Evolutionary conservation across 1,140 invertebrate species (phyloP).

Genomic region (Mylabris phalerata): DNA sequence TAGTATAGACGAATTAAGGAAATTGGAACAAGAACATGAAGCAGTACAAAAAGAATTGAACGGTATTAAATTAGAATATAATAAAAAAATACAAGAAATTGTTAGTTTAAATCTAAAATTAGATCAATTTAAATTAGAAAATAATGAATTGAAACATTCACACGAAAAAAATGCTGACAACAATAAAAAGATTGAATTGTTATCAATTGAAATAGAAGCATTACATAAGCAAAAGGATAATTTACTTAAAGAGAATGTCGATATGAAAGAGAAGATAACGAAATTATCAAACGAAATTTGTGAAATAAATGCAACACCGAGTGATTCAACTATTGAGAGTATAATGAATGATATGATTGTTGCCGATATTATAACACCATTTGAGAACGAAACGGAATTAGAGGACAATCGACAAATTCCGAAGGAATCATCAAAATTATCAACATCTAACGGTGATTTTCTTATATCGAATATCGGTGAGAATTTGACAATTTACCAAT

Average conservation of each 20-base stretch:
- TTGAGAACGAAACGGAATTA: neutral
- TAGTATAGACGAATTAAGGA: no score
- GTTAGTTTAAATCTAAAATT: no score
- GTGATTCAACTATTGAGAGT: neutral
- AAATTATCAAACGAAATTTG: neutral
- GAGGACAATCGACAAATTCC: neutral
- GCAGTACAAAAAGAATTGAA: no score
- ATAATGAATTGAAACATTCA: neutral
- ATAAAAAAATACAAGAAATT: no score
- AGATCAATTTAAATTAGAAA: no score
- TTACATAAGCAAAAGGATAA: neutral
- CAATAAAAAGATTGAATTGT: neutral
- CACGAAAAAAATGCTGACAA: neutral
- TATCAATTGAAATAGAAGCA: neutral
- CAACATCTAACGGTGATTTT: neutral
- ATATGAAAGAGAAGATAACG: neutral
- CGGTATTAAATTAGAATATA: no score
- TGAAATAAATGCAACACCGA: neutral
- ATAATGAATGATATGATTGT: slow-evolving; percentile 4
- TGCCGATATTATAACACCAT: neutral
- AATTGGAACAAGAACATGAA: no score
- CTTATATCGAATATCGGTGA: neutral
- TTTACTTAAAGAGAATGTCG: neutral
- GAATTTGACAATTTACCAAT: neutral
- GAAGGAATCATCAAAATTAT: neutral